A percentile compares a stretch with the other conserved stretches of the same genome.
phyloP scores from a whole-genome alignment of 2,113 vertebrate species.

The Hippocampus guttulatus region DNA sequence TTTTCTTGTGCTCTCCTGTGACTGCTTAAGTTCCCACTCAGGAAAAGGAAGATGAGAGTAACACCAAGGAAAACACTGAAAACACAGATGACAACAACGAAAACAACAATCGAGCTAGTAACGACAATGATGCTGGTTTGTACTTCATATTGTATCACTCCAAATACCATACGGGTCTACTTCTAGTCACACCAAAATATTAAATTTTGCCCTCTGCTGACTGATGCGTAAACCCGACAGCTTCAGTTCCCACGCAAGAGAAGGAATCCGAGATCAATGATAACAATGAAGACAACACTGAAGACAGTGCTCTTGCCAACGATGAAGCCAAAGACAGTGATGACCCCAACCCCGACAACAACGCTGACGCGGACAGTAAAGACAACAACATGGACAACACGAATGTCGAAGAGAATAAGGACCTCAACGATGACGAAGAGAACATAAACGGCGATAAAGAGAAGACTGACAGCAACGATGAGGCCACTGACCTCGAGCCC shows the following conservation, averaged over 20 bases:
- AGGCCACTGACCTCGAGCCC: not conserved
- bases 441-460: not conserved
- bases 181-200: not conserved
- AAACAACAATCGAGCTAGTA: not conserved
- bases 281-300: too few species aligned
- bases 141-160: not conserved
- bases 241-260: not conserved
- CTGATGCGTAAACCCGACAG: not conserved
- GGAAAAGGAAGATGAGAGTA: not conserved
- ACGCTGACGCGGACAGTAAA: not conserved
- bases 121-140: not conserved
- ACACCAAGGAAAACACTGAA: not conserved
- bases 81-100: too few species aligned
- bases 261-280: not conserved
- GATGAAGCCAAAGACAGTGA: not conserved
- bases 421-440: not conserved
- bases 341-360: not conserved
- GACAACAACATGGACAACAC: not conserved
- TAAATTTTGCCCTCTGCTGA: not conserved
- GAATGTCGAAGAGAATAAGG: not conserved
- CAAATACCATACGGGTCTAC: not conserved
- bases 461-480: conserved; percentile 7
- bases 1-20: not conserved
- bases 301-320: not conserved
- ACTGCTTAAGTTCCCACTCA: not conserved